Evolutionary conservation across 2,888 invertebrate genomes (phyloP).

Genomic region (Operophtera brumata): DNA sequence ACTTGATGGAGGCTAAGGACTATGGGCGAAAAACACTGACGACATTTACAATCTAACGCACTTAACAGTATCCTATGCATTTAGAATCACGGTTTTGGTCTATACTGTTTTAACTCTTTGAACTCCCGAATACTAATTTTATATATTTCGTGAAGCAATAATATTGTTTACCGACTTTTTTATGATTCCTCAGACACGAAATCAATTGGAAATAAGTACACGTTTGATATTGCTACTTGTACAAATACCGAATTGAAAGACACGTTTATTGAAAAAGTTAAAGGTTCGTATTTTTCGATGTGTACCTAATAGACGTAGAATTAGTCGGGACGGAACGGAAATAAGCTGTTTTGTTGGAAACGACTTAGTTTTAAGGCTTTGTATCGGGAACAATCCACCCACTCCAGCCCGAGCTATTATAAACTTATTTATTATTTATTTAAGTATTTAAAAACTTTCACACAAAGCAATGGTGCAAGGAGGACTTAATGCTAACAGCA

Average conservation of each 20-base stretch:
- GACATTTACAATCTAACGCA: no score
- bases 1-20: no score
- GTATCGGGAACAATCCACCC: no score
- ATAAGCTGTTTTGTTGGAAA: slow-evolving; percentile 13
- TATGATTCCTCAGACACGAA: slow-evolving; percentile 29
- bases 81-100: no score
- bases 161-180: slow-evolving; percentile 23
- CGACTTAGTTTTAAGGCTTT: not conserved
- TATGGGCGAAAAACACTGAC: no score
- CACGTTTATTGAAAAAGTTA: slow-evolving; percentile 29
- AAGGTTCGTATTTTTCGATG: slow-evolving; percentile 26
- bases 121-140: slow-evolving; percentile 15
- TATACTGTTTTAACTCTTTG: not conserved
- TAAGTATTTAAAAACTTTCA: no score
- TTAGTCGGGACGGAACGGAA: slow-evolving; percentile 6
- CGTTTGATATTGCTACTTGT: slow-evolving; percentile 31
- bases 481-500: no score
- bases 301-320: slow-evolving; percentile 13
- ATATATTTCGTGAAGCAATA: slow-evolving; percentile 21
- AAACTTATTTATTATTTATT: no score
- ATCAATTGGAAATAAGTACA: slow-evolving; percentile 30
- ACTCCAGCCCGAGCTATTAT: no score
- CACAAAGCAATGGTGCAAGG: no score
- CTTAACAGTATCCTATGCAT: no score
- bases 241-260: slow-evolving; percentile 26